Percentiles rank a stretch among this genome's conserved stretches.
Evolutionary conservation across 2,888 invertebrate species (phyloP).

Genomic region (Parelbella ahira): DNA sequence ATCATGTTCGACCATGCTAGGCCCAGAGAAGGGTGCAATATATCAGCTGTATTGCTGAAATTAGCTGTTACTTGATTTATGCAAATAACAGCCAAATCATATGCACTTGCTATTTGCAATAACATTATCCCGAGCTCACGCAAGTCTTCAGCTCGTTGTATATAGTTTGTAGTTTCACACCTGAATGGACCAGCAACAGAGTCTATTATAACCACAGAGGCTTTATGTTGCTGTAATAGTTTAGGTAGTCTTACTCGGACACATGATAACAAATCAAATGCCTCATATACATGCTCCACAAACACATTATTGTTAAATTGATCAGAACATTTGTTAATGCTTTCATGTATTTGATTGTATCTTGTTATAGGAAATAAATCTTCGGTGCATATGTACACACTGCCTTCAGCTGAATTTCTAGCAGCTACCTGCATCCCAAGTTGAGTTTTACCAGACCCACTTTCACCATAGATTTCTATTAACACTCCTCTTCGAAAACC

Average conservation of each 20-base stretch:
- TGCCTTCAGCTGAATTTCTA: constrained; percentile 80
- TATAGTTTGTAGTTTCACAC: constrained; percentile 60
- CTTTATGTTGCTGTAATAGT: constrained; percentile 44
- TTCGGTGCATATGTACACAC: constrained; percentile 89
- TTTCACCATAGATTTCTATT: constrained; percentile 90
- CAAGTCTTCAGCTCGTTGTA: constrained; percentile 66
- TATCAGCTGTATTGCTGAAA: constrained; percentile 41
- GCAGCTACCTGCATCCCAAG: constrained; percentile 86
- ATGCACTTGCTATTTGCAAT: constrained; percentile 48
- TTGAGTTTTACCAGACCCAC: constrained; percentile 91
- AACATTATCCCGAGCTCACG: constrained; percentile 59
- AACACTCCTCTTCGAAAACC: constrained; percentile 85
- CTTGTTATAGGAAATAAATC: constrained; percentile 80
- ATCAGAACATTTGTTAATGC: constrained; percentile 35
- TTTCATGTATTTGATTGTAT: constrained; percentile 56
- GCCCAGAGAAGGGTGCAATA: constrained; percentile 61
- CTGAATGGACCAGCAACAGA: constrained; percentile 72
- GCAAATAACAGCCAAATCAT: constrained; percentile 59
- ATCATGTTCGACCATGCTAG: constrained; percentile 75
- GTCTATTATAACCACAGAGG: constrained; percentile 59
- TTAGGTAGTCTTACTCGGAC: constrained; percentile 57
- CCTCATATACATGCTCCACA: constrained; percentile 67
- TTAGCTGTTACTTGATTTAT: constrained; percentile 69
- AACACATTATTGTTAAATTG: constrained; percentile 54
- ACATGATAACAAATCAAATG: constrained; percentile 59